Evolutionary conservation across 2,113 vertebrate species (phyloP), one percentile per base, ranked within the genome.

Genomic region (Syngnathoides biaculeatus): DNA sequence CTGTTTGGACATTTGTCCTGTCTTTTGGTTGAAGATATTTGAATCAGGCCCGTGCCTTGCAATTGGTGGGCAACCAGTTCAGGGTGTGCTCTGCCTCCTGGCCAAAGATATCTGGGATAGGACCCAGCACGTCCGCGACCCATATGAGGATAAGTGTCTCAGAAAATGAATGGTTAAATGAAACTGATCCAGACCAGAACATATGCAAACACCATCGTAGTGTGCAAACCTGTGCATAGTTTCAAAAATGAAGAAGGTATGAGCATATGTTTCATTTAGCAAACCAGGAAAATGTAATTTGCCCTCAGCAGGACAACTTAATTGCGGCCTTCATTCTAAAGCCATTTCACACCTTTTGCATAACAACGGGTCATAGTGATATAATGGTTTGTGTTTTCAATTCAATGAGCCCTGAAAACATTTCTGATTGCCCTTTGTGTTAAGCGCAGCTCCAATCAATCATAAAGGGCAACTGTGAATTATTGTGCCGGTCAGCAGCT

Each of bases 401-500:
- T 81, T 70, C 63, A 71, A 38, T 75, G 75, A 71, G 42, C 63
- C 47, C 58, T 17, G 67, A 75, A 73, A 57, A 74, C 57, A 76
- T 68, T 68, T 57, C 38, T 66, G 64, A 64, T 63, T 72, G 62
- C 82, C 77, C 68, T 68, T 45, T 42, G 67, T 71, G 74, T 80
- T 82, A 74, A 72, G 77, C 69, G 68, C 61, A 66, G 70, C 75
- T 63, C 64, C 70, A 81, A 84, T 74, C 87, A 84, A 89, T 90
- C 87, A 88, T 84, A 69, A 80, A 81, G 65, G 27, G 22, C 67
- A 83, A 72, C 76, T 74, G 74, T 80, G 80, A 88, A 82, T 90
- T 87, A 87, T 74, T 81, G 81, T 84, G 84, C 87, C 88, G 88
- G 79, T 90, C 87, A 75, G 77, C 80, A 72, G 81, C 79, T 83